Percentiles rank a stretch among this genome's conserved stretches.
These are phyloP conservation scores for Hypothenemus hampei DNA, from an alignment of 1,140 invertebrate species.

Conservation along the genomic window DNA sequence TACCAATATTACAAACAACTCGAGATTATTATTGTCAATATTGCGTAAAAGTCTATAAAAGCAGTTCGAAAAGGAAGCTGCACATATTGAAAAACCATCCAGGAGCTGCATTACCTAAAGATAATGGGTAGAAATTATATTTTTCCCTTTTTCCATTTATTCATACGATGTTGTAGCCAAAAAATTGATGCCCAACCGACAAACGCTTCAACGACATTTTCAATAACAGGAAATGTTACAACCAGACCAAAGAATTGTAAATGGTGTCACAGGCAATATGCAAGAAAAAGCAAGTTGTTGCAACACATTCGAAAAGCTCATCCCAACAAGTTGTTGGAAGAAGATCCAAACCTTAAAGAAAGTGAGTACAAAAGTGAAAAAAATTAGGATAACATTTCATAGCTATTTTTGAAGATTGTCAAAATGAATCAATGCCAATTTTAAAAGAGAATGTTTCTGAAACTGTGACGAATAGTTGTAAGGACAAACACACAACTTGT, in stretches of 20 bases:
- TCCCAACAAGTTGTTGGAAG: constrained; percentile 19
- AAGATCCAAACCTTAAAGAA: constrained; percentile 9
- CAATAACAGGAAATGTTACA: constrained; percentile 67
- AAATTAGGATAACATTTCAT: not conserved
- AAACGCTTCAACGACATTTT: constrained; percentile 58
- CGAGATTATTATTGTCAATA: constrained; percentile 81
- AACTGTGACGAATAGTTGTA: not conserved
- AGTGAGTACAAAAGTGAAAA: constrained; percentile 3
- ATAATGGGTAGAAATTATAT: constrained; percentile 46
- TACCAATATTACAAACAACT: constrained; percentile 75
- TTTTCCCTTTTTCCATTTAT: not conserved
- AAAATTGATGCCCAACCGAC: constrained; percentile 36
- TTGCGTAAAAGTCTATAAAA: constrained; percentile 84
- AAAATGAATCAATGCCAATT: not conserved
- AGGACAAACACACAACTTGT: not conserved
- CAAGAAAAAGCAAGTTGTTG: constrained; percentile 73
- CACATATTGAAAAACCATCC: constrained; percentile 86
- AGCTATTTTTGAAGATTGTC: not conserved
- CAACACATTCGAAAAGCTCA: constrained; percentile 79
- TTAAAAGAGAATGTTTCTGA: not conserved
- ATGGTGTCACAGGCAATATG: constrained; percentile 83
- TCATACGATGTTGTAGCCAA: constrained; percentile 19
- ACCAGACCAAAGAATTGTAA: constrained; percentile 70
- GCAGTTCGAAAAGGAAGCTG: constrained; percentile 76
- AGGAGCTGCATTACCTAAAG: constrained; percentile 63